phyloP scores from a whole-genome alignment of 2,797 vertebrate species.

The Coccyzus lansbergi region DNA sequence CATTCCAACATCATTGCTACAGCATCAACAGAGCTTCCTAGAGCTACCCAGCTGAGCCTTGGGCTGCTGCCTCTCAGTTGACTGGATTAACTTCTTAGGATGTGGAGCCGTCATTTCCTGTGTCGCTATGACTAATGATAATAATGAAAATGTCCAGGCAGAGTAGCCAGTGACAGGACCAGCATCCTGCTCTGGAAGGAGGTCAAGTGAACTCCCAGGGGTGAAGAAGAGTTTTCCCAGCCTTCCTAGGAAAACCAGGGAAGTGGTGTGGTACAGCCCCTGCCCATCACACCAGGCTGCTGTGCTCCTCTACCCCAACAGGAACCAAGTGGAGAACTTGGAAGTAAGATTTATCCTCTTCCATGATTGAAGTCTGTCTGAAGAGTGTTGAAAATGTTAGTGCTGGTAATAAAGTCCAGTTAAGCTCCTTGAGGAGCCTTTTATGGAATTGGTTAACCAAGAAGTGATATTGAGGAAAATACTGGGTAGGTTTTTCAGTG shows the following conservation, averaged over 20 bases:
- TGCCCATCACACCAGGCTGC: not conserved
- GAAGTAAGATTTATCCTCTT: not conserved
- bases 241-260: not conserved
- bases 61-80: not conserved
- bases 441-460: not conserved
- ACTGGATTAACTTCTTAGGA: not conserved
- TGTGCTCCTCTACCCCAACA: not conserved
- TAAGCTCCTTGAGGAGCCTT: not conserved
- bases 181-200: not conserved
- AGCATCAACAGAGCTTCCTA: not conserved
- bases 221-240: not conserved
- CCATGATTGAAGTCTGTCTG: not conserved
- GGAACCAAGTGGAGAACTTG: not conserved
- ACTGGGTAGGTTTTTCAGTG: not conserved
- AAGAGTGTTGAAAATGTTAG: not conserved
- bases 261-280: fast-evolving
- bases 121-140: not conserved
- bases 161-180: not conserved
- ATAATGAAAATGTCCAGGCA: not conserved
- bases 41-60: too few relatives aligned
- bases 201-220: not conserved
- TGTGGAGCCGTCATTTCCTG: not conserved
- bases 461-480: not conserved
- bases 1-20: not conserved
- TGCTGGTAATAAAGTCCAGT: not conserved